These are phyloP conservation scores for Echinops telfairi DNA, from an alignment of 2,113 vertebrate genomes.

Conservation along the genomic window DNA sequence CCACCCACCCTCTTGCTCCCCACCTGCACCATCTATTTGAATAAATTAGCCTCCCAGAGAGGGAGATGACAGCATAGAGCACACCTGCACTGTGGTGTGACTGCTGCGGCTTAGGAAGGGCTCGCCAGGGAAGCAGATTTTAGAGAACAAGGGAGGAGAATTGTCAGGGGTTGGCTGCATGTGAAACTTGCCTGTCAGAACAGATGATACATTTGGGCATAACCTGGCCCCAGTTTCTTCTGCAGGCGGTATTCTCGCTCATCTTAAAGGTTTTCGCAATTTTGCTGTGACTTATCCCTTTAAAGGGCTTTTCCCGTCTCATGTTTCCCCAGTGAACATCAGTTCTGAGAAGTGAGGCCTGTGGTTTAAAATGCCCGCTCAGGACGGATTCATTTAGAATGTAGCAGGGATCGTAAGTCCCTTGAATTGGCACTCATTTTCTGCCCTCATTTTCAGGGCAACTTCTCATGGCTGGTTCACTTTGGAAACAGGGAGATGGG, in stretches of 20 bases:
- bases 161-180: conserved; percentile 61
- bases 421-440: accelerated
- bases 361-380: not conserved
- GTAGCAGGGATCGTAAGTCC: not conserved
- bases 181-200: conserved; percentile 75
- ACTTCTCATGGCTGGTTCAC: not conserved
- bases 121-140: conserved; percentile 46
- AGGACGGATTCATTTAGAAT: not conserved
- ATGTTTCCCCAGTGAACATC: not conserved
- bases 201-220: conserved; percentile 63
- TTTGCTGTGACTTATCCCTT: conserved; percentile 50
- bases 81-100: not conserved
- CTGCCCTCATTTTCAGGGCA: not conserved
- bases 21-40: not conserved
- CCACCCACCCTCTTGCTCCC: not conserved
- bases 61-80: not conserved
- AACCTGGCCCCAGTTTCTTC: not conserved
- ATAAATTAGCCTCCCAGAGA: not conserved
- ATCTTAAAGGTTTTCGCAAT: conserved; percentile 52
- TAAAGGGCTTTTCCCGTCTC: conserved; percentile 22
- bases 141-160: conserved; percentile 37
- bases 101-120: not conserved
- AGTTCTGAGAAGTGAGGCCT: not conserved
- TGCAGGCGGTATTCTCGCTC: conserved; percentile 2
- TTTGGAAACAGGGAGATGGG: not conserved